Evolutionary conservation across 2,113 vertebrate genomes (phyloP).

Genomic region (Oreochromis tanganicae): DNA sequence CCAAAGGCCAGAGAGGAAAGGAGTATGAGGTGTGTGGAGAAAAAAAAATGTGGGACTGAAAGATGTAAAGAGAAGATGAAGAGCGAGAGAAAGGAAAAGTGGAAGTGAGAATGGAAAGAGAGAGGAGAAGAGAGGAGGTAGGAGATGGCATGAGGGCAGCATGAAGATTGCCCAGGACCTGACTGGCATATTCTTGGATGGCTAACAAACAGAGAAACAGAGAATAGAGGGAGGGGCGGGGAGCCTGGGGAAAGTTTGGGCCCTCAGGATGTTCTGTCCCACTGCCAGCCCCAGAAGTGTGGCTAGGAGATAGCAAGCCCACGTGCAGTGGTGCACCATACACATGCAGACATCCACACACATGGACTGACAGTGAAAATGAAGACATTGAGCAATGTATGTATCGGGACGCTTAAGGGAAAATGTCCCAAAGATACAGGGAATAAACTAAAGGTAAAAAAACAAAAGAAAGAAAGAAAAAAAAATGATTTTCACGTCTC

Average conservation of each 20-base stretch:
- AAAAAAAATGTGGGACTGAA: constrained; percentile 20
- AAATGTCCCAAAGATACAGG: not conserved
- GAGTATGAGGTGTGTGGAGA: not conserved
- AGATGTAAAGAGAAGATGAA: constrained; percentile 9
- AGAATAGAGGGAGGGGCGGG: constrained; percentile 30
- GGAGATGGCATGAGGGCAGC: constrained; percentile 55
- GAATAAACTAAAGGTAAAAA: not conserved
- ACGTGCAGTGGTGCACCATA: constrained; percentile 41
- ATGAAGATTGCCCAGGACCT: constrained; percentile 63
- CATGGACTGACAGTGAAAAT: constrained; percentile 3
- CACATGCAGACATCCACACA: constrained; percentile 28
- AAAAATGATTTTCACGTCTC: not conserved
- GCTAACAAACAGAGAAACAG: constrained; percentile 55
- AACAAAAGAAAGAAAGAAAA: not conserved
- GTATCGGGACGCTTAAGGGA: constrained; percentile 4
- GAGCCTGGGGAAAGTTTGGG: constrained; percentile 55
- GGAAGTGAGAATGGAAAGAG: not conserved
- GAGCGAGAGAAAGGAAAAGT: not conserved
- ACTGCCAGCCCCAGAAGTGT: constrained; percentile 70
- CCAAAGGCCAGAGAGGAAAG: constrained; percentile 44
- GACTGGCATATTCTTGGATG: constrained; percentile 69
- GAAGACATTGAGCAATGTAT: not conserved
- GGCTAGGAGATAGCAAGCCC: constrained; percentile 68
- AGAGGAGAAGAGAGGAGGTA: constrained; percentile 32
- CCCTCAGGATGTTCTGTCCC: constrained; percentile 67